phyloP scores from a whole-genome alignment of 1,140 invertebrate species.

The Teleopsis dalmanni region DNA sequence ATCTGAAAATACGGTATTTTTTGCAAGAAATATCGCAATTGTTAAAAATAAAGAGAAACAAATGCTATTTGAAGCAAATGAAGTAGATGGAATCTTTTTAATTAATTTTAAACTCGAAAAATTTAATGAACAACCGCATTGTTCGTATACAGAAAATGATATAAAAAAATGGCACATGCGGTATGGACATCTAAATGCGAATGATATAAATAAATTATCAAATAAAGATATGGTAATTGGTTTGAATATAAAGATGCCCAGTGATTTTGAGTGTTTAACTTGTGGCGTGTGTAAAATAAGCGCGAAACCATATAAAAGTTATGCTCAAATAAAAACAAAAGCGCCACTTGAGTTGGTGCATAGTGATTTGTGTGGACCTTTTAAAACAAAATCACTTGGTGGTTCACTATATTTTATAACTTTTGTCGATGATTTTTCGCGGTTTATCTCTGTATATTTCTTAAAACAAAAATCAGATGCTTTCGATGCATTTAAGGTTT shows the following conservation, averaged over 20 bases:
- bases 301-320: slow-evolving; percentile 3
- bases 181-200: background rate
- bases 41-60: no score
- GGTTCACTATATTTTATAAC: slow-evolving; percentile 28
- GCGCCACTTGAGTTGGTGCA: slow-evolving; percentile 6
- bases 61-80: no score
- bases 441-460: slow-evolving; percentile 4
- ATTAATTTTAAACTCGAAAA: no score
- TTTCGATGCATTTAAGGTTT: slow-evolving; percentile 6
- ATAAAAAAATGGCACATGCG: slow-evolving; percentile 2
- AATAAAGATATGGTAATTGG: slow-evolving; percentile 3
- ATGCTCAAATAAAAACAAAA: background rate
- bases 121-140: no score
- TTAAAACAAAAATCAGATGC: slow-evolving; percentile 12
- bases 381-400: slow-evolving; percentile 22
- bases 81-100: no score
- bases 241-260: background rate
- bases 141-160: background rate
- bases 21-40: no score
- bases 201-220: slow-evolving; percentile 4
- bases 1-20: no score
- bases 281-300: slow-evolving; percentile 2
- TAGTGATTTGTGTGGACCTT: slow-evolving; percentile 34
- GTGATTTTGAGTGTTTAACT: background rate
- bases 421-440: slow-evolving; percentile 25